phyloP scores from a whole-genome alignment of 1,140 invertebrate genomes.

The Calycopis cecrops region DNA sequence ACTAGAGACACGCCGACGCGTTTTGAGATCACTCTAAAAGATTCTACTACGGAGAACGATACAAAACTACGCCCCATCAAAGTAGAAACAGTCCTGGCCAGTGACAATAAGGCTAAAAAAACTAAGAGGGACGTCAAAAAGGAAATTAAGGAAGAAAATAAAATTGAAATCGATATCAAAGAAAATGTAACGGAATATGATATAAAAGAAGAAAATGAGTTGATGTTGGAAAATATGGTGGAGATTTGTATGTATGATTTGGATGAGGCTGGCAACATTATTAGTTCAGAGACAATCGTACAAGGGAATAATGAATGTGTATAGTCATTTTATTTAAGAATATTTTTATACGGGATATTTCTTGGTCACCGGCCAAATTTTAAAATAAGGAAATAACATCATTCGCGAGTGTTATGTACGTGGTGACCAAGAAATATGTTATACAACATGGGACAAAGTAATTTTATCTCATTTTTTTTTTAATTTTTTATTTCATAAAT shows the following conservation, averaged over 20 bases:
- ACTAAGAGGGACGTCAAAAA: background rate
- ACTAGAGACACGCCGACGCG: constrained; percentile 40
- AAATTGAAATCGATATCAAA: constrained; percentile 29
- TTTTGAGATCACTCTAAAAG: constrained; percentile 47
- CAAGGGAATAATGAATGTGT: background rate
- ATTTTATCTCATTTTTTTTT: too few relatives aligned
- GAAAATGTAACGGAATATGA: constrained; percentile 31
- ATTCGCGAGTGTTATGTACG: too few relatives aligned
- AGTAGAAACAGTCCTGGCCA: too few relatives aligned
- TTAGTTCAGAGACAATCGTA: constrained; percentile 42
- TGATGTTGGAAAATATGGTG: constrained; percentile 23
- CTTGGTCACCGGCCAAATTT: too few relatives aligned
- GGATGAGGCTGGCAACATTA: constrained; percentile 55
- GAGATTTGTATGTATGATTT: constrained; percentile 63
- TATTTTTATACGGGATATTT: too few relatives aligned
- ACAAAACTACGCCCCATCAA: background rate
- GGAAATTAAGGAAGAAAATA: constrained; percentile 18
- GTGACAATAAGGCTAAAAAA: background rate
- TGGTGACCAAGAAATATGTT: too few relatives aligned
- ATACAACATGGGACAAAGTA: too few relatives aligned
- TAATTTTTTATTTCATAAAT: too few relatives aligned
- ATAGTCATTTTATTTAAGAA: too few relatives aligned
- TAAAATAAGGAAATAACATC: too few relatives aligned
- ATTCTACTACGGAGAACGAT: constrained; percentile 14
- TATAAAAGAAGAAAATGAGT: constrained; percentile 13